phyloP scores from a whole-genome alignment of 2,113 vertebrate species.

The Phylloscopus whistleri region DNA sequence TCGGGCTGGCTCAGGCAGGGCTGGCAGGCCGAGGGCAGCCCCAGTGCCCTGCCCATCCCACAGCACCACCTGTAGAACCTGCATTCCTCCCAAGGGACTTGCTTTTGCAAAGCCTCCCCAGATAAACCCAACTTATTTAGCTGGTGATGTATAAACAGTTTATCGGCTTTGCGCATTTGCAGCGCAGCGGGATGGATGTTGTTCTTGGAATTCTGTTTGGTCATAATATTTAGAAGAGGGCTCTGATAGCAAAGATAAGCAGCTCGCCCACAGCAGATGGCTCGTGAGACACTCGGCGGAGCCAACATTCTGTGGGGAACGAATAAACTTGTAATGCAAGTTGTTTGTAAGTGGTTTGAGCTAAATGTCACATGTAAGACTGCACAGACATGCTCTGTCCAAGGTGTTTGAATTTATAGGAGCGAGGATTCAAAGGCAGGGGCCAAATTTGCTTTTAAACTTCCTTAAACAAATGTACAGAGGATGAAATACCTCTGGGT shows the following conservation, averaged over 20 bases:
- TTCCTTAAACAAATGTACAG: slow-evolving; percentile 60
- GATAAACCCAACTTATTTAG: slow-evolving; percentile 73
- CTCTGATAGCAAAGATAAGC: slow-evolving; percentile 75
- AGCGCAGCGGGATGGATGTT: slow-evolving; percentile 73
- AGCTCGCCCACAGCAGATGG: slow-evolving; percentile 74
- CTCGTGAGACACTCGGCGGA: slow-evolving; percentile 46
- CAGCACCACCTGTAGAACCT: slow-evolving; percentile 39
- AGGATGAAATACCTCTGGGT: slow-evolving; percentile 49
- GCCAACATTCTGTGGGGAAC: slow-evolving; percentile 72
- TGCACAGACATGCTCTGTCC: slow-evolving; percentile 65
- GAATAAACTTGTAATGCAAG: slow-evolving; percentile 63
- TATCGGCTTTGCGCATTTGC: slow-evolving; percentile 74
- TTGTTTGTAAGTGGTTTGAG: slow-evolving; percentile 70
- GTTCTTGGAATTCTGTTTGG: slow-evolving; percentile 74
- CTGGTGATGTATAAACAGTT: slow-evolving; percentile 73
- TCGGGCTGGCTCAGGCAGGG: neutral
- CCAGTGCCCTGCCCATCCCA: neutral
- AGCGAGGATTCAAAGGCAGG: slow-evolving; percentile 66
- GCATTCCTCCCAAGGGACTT: slow-evolving; percentile 62
- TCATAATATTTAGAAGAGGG: slow-evolving; percentile 82
- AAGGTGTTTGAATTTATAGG: slow-evolving; percentile 72
- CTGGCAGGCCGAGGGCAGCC: neutral
- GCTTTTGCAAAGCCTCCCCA: slow-evolving; percentile 64
- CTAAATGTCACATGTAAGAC: slow-evolving; percentile 72
- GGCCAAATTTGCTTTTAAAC: slow-evolving; percentile 82